Evolutionary conservation across 2,797 vertebrate species (phyloP).

Genomic region (Saxicola maurus): DNA sequence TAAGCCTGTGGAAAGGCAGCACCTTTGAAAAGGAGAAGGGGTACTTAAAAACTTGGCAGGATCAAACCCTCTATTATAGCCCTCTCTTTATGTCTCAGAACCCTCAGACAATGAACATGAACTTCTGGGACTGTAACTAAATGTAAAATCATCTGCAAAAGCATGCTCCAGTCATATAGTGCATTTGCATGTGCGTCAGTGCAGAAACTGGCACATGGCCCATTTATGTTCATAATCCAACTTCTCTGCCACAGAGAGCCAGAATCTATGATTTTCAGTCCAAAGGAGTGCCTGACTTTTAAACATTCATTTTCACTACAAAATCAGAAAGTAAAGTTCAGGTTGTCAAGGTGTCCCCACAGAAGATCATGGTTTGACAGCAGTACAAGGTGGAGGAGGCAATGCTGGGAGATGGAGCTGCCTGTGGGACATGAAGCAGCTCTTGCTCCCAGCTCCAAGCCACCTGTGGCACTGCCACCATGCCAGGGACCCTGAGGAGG

Average conservation of each 20-base stretch:
- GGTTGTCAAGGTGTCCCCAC: not conserved
- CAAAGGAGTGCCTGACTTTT: not conserved
- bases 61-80: not conserved
- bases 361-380: rapidly evolving
- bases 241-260: not conserved
- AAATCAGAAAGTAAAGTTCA: not conserved
- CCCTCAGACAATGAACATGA: not conserved
- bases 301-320: not conserved
- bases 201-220: not conserved
- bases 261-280: not conserved
- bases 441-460: not conserved
- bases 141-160: not conserved
- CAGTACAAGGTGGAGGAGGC: rapidly evolving
- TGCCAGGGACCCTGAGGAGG: not conserved
- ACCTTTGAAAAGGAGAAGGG: not conserved
- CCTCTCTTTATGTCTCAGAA: not conserved
- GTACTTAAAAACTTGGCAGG: not conserved
- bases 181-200: not conserved
- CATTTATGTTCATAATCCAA: not conserved
- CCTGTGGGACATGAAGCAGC: not conserved
- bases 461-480: rapidly evolving
- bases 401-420: not conserved
- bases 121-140: not conserved
- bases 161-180: not conserved
- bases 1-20: not conserved